Percentiles rank a stretch among this genome's conserved stretches.
These are phyloP conservation scores for Catharus minimus DNA, from an alignment of 2,113 vertebrate species.

Conservation along the genomic window DNA sequence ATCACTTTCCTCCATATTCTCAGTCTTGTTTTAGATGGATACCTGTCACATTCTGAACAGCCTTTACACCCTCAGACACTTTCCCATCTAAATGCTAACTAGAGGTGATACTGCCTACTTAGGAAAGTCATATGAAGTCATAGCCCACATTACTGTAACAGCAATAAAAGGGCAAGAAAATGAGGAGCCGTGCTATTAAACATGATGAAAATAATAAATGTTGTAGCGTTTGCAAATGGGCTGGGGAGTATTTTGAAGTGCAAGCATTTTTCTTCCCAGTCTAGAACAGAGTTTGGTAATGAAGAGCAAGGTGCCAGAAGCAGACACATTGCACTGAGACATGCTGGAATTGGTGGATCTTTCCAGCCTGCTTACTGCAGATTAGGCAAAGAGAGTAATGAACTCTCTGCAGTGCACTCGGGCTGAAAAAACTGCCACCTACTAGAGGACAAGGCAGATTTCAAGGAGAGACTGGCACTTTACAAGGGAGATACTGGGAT, in stretches of 20 bases:
- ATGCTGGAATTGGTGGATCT: neutral
- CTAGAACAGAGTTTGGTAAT: constrained; percentile 3
- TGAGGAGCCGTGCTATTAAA: constrained; percentile 37
- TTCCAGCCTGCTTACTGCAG: neutral
- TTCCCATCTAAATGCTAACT: constrained; percentile 59
- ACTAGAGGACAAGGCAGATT: constrained; percentile 9
- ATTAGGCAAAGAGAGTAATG: neutral
- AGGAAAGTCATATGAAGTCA: constrained; percentile 50
- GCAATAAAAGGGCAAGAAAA: constrained; percentile 53
- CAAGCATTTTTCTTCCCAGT: constrained; percentile 31
- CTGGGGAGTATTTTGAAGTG: constrained; percentile 9
- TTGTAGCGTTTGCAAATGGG: constrained; percentile 13
- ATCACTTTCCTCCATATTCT: constrained; percentile 2
- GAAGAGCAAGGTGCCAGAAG: neutral
- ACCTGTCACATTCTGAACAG: constrained; percentile 22
- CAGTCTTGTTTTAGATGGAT: neutral
- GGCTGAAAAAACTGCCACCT: neutral
- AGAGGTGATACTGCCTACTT: constrained; percentile 50
- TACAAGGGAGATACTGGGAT: neutral
- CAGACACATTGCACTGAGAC: neutral
- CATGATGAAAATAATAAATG: constrained; percentile 52
- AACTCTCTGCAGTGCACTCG: neutral
- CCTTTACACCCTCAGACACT: constrained; percentile 22
- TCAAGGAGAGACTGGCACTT: constrained; percentile 15
- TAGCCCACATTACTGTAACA: constrained; percentile 21